Evolutionary conservation across 2,797 vertebrate genomes (phyloP).

Genomic region (Onychomys torridus): DNA sequence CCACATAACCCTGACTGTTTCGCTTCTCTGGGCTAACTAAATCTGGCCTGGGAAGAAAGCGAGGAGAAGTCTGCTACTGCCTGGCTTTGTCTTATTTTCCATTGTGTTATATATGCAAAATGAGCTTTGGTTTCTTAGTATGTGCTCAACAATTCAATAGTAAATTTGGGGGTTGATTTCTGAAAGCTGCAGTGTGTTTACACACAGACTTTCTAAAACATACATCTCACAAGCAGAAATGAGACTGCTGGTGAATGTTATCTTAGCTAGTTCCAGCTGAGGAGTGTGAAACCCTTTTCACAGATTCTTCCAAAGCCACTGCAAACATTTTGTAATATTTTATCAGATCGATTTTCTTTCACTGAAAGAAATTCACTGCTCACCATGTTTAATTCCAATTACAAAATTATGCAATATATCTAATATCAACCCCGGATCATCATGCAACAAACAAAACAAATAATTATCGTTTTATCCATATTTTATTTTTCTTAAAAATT

Average conservation of each 20-base stretch:
- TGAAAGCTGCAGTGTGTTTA: not conserved
- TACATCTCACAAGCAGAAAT: not conserved
- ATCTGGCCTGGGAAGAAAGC: not conserved
- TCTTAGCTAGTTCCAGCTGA: not conserved
- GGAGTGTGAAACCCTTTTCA: not conserved
- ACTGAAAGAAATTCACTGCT: slow-evolving; percentile 37
- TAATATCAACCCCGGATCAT: not conserved
- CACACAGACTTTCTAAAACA: not conserved
- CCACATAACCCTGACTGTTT: not conserved
- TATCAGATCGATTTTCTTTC: slow-evolving; percentile 23
- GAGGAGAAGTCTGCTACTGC: not conserved
- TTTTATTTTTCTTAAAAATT: slow-evolving; percentile 10
- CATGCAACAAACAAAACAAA: not conserved
- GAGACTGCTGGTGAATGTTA: not conserved
- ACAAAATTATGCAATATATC: not conserved
- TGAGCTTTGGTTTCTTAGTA: slow-evolving; percentile 1
- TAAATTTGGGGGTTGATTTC: slow-evolving; percentile 25
- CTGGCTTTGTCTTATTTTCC: not conserved
- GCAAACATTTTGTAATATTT: slow-evolving; percentile 25
- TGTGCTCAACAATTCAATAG: not conserved
- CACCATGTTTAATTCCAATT: slow-evolving; percentile 22
- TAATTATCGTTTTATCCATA: not conserved
- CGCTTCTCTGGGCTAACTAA: slow-evolving; percentile 23
- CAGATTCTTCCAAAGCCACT: not conserved
- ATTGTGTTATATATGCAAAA: slow-evolving; percentile 21